Base-by-base conservation (phyloP, 2,888 invertebrate genomes). In the Chymomyza fuscimana region DNA sequence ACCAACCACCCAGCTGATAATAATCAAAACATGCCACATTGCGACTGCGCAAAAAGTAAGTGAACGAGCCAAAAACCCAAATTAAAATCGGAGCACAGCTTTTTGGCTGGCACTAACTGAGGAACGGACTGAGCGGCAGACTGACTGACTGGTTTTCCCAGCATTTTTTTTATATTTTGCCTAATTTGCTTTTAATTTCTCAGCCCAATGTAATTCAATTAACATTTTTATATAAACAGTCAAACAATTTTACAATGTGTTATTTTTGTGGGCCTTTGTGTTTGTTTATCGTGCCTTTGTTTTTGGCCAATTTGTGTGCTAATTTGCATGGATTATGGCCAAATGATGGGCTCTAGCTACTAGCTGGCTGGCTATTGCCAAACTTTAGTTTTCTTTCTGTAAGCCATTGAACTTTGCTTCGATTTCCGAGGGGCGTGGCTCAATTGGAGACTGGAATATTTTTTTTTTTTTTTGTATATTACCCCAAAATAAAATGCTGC, bases 1-100 rank as follows among this genome's bases (percentile, higher is more conserved):
- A 51, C n/a, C 54, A 86, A 84, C 87, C 88, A 89, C 89, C 89
- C 87, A 82, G 86, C 83, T 85, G 83, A 83, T 83, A 87, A 86
- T 82, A 84, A 84, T 84, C 89, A 86, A 87, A 89, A 86, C 89
- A 89, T 86, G 88, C 89, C 86, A 84, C 32, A 32, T 32, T 32
- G 32, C 32, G 32, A 32, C 32, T 32, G 32, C 32, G 32, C 32
- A 83, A 87, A 73, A 70, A 63, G 56, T 67, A 80, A 73, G 19
- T 22, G 46, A 69, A 61, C 61, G 50, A 51, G 51, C 40, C 63
- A 71, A 80, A 86, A 87, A 83, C 71, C 81, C 76, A 88, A 85
- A 89, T 84, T 89, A 86, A 84, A 84, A 87, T 82, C 88, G 67
- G 88, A 86, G 86, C 87, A 84, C 70, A 70, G 74, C 66, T 85